Base-by-base conservation (phyloP, 2,797 vertebrate species). In the Pterois miles region DNA sequence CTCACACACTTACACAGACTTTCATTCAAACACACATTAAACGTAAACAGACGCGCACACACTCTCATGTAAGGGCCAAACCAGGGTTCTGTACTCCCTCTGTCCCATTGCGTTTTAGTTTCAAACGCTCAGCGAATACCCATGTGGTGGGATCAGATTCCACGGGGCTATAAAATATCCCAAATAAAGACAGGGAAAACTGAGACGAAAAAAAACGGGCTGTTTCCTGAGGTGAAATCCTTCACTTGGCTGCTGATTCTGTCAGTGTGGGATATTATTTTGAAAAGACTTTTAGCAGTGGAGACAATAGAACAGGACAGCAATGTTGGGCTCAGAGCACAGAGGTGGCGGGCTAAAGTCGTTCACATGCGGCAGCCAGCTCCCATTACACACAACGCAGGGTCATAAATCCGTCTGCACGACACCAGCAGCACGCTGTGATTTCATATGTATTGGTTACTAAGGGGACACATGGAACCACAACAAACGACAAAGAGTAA, bases 71-170 rank as follows among this genome's bases (percentile, higher is more conserved):
- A 86, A 84, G 85, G 88, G 83, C 90, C 89, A 84, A 89, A 79
- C 83, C 84, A 75, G 84, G 83, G 88, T 89, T 93, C 89, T 90
- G 82, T 86, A 85, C 88, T 94, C 91, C 89, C 93, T 91, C 91
- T 86, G 86, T 92, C 92, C 89, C 92, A 85, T 68, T 77, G 90
- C 87, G 82, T 90, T 94, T 93, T 81, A 93, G 89, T 94, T 94
- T 94, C 92, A 94, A 94, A 94, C 89, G 85, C 92, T 93, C 92
- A 93, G 91, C 89, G 86, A 94, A 94, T 94, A 91, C 94, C 92
- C 93, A 92, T 90, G 92, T 91, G 93, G 91, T 91, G 84, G 83
- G 90, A 87, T 94, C 90, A 4, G 77, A 85, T 94, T 94, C 92
- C 92, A 92, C 13, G 85, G 73, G 91, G 87, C 92, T 94, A 94